A percentile compares a stretch with the other conserved stretches of the same genome.
phyloP scores from a whole-genome alignment of 37 sponge, comb jelly and placozoan species.

The Amphimedon queenslandica region DNA sequence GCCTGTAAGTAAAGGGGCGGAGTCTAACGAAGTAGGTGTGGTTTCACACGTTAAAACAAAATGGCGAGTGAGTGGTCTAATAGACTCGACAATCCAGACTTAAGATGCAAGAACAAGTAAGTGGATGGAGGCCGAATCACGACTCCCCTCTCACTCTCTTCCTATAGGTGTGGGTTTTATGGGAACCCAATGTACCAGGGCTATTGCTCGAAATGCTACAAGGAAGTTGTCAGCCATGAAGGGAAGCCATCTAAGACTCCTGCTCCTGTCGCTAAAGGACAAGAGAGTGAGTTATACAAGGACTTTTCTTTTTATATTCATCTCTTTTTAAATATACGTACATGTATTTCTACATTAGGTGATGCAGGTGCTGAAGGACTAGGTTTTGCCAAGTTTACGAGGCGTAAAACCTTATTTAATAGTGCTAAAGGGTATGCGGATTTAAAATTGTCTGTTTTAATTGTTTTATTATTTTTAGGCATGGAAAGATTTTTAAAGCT shows the following conservation, averaged over 20 bases:
- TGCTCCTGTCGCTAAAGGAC: too few species aligned
- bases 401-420: conserved; percentile 35
- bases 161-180: conserved; percentile 78
- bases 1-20: too few species aligned
- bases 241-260: neutral
- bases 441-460: neutral
- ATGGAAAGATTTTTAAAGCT: conserved; percentile 18
- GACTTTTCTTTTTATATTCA: too few species aligned
- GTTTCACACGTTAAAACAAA: too few species aligned
- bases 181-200: conserved; percentile 81
- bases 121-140: neutral
- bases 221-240: conserved; percentile 35
- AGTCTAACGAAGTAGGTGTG: too few species aligned
- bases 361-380: conserved; percentile 8
- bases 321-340: neutral
- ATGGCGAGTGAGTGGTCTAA: neutral
- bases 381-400: conserved; percentile 30
- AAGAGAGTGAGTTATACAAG: neutral
- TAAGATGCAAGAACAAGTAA: conserved; percentile 66
- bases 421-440: conserved; percentile 42
- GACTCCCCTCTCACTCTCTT: neutral
- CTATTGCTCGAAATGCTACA: conserved; percentile 90
- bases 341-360: neutral
- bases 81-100: conserved; percentile 47
- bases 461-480: conserved; percentile 4